A percentile compares a stretch with the other conserved stretches of the same genome.
These are phyloP conservation scores for Sphaerophoria rueppellii DNA, from an alignment of 2,888 invertebrate species.

Conservation along the genomic window DNA sequence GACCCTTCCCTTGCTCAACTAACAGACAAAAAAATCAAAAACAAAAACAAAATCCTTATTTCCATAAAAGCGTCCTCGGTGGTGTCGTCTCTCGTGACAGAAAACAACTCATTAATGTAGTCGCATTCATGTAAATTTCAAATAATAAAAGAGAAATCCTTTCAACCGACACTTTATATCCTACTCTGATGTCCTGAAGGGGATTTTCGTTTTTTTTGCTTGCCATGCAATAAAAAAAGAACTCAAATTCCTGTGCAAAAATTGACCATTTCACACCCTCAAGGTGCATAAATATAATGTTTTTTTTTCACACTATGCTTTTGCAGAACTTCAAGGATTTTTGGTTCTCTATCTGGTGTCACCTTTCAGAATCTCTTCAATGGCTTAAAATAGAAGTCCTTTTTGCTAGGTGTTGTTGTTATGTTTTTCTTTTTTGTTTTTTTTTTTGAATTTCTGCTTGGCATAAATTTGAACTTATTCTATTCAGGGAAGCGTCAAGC, in stretches of 20 bases:
- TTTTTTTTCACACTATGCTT: not conserved
- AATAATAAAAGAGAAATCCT: slow-evolving; percentile 43
- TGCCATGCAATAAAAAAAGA: slow-evolving; percentile 27
- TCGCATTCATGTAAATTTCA: slow-evolving; percentile 41
- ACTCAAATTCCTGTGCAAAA: slow-evolving; percentile 40
- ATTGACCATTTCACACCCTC: slow-evolving; percentile 70
- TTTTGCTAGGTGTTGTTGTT: slow-evolving; percentile 4
- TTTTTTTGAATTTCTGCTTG: slow-evolving; percentile 25
- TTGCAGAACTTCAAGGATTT: slow-evolving; percentile 37
- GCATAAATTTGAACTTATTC: slow-evolving; percentile 69
- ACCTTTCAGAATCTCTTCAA: slow-evolving; percentile 25
- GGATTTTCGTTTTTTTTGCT: not conserved
- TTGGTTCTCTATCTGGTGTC: slow-evolving; percentile 27
- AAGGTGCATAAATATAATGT: slow-evolving; percentile 51
- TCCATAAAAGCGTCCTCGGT: not conserved
- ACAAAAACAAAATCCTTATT: not conserved
- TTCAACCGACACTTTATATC: slow-evolving; percentile 33
- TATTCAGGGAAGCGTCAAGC: slow-evolving; percentile 61
- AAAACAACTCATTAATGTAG: slow-evolving; percentile 43
- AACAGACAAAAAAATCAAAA: not conserved
- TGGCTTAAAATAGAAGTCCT: slow-evolving; percentile 62
- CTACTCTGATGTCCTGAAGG: slow-evolving; percentile 18
- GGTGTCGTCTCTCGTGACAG: not conserved
- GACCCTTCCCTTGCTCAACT: not conserved
- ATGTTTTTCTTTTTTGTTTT: not conserved